phyloP scores from a whole-genome alignment of 2,888 invertebrate species.

The Endotricha flammealis region DNA sequence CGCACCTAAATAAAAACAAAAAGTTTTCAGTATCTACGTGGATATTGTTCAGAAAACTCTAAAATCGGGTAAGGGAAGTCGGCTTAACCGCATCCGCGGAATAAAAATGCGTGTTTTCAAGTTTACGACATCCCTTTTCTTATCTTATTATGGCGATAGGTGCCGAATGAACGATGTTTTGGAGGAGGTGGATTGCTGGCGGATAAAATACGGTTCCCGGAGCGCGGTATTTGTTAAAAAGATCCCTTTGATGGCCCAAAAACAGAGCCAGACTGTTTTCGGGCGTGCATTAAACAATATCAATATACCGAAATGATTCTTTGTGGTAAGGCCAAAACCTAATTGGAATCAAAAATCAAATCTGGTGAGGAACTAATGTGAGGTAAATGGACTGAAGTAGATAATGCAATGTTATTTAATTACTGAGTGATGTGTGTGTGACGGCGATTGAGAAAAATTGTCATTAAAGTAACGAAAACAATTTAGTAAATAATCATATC shows the following conservation, averaged over 20 bases:
- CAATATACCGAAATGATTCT: too few species aligned
- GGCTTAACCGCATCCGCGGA: conserved; percentile 38
- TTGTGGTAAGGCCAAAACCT: too few species aligned
- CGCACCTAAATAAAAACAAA: neutral
- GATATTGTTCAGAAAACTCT: conserved; percentile 21
- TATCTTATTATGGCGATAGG: conserved; percentile 59
- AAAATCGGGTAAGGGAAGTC: conserved; percentile 33
- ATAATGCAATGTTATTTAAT: too few species aligned
- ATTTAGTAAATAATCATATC: too few species aligned
- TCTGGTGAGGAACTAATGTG: too few species aligned
- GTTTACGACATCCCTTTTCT: conserved; percentile 62
- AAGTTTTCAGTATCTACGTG: neutral
- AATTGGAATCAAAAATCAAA: too few species aligned
- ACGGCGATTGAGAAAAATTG: too few species aligned
- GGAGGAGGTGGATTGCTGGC: conserved; percentile 32
- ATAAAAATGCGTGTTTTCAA: conserved; percentile 59
- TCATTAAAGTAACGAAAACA: too few species aligned
- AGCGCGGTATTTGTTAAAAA: conserved; percentile 27
- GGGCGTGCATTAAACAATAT: too few species aligned
- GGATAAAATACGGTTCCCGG: conserved; percentile 33
- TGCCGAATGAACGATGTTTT: conserved; percentile 57
- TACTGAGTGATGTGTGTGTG: too few species aligned
- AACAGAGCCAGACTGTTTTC: too few species aligned
- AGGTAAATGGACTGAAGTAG: too few species aligned
- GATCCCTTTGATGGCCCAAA: conserved; percentile 11